Base-by-base conservation (phyloP, 1,140 invertebrate species). In the Sitobion miscanthi region DNA sequence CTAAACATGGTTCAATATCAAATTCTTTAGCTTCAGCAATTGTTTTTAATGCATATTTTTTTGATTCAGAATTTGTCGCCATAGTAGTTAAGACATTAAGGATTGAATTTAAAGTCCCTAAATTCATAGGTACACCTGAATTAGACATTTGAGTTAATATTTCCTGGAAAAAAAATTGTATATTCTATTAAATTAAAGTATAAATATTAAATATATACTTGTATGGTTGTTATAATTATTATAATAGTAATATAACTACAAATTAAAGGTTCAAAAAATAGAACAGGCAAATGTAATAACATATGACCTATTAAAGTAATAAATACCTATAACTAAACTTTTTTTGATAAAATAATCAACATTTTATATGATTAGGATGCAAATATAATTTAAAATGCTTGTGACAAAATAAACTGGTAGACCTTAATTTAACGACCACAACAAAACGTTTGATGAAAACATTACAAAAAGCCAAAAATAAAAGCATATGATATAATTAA, bases 51-150 rank as follows among this genome's bases (percentile, higher is more conserved):
- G 96, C 95, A 47, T 94, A 94, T 21, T 94, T 94, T 94, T 95
- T 96, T 6, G 95, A 95, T 90, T 95, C 94, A 85, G 95, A 95
- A 45, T 95, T 95, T 77, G 94, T 95, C 25, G 95, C 95, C 94
- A 96, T 96, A 23, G 95, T 95, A 83, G 90, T 95, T 96, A 85
- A 96, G 94, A 96, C 94, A 93, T 96, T 96, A 17, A 99, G 95
- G 94, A 97, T 95, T 1, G 96, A 95, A 95, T 98, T 98, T 35
- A 99, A 95, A 2, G 98, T 99, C 6, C 95, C 95, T 9, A 97
- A 88, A 95, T 98, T 97, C 69, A 98, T 98, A 87, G 94, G 93
- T 1, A 97, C 38, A 87, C 96, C 95, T 83, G 95, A 95, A 57
- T 95, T 90, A 4, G 95, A 95, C 96, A 98, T 98, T 94, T 96